phyloP scores from a whole-genome alignment of 2,888 invertebrate genomes.

The Drosophila flavopinicola region DNA sequence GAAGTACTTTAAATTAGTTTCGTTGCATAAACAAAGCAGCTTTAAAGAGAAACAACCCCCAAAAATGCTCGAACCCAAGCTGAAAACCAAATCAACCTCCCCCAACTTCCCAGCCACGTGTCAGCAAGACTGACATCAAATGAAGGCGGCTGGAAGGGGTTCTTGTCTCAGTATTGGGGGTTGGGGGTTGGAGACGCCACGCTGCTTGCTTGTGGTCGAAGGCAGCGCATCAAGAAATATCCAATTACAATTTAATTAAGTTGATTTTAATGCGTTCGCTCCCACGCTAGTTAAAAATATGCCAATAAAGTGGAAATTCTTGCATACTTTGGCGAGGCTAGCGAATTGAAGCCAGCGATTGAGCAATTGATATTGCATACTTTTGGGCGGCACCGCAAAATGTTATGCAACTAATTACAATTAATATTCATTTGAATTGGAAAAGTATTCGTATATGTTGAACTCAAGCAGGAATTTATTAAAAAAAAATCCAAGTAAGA shows the following conservation, averaged over 20 bases:
- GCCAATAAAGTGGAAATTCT: background rate
- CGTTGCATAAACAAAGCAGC: slow-evolving; percentile 71
- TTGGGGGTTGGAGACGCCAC: slow-evolving; percentile 7
- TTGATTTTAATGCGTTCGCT: slow-evolving; percentile 47
- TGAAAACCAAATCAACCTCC: slow-evolving; percentile 21
- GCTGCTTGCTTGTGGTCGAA: slow-evolving; percentile 44
- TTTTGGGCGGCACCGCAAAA: slow-evolving; percentile 4
- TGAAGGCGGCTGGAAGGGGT: slow-evolving; percentile 5
- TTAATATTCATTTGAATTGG: too few species aligned
- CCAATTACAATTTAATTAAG: slow-evolving; percentile 77
- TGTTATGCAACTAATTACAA: too few species aligned
- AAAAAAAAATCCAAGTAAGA: too few species aligned
- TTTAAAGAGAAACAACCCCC: slow-evolving; percentile 30
- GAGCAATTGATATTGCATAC: slow-evolving; percentile 12
- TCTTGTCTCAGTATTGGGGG: too few species aligned
- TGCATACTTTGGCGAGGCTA: slow-evolving; percentile 42
- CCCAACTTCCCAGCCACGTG: slow-evolving; percentile 35
- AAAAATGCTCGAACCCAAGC: slow-evolving; percentile 5
- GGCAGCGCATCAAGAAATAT: slow-evolving; percentile 46
- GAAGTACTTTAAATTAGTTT: slow-evolving; percentile 78
- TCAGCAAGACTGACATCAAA: slow-evolving; percentile 33
- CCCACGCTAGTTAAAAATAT: slow-evolving; percentile 26
- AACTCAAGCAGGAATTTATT: too few species aligned
- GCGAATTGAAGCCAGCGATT: background rate
- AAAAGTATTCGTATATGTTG: too few species aligned